phyloP scores from a whole-genome alignment of 2,888 invertebrate species.

The Drosophila mayaguana region DNA sequence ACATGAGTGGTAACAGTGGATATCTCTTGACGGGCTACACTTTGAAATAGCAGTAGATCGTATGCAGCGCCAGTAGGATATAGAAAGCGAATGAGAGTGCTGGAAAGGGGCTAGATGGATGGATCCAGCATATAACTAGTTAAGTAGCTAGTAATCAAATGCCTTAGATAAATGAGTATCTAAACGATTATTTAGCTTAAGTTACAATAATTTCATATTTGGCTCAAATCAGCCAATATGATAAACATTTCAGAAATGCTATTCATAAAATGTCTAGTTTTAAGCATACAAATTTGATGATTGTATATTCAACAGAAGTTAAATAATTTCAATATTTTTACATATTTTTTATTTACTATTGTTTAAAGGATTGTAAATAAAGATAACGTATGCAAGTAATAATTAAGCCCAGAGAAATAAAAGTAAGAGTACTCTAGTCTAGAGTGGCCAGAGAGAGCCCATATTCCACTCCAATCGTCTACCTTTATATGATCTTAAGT shows the following conservation, averaged over 20 bases:
- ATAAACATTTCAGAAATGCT: background rate
- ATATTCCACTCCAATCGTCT: too few species aligned
- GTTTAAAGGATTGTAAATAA: background rate
- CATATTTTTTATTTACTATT: background rate
- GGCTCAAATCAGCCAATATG: background rate
- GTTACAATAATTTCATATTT: background rate
- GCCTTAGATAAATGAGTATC: slow-evolving; percentile 1
- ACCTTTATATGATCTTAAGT: too few species aligned
- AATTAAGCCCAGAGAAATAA: too few species aligned
- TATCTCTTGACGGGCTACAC: slow-evolving; percentile 91
- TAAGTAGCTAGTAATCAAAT: slow-evolving; percentile 16
- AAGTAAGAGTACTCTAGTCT: too few species aligned
- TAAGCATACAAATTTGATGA: background rate
- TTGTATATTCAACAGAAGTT: background rate
- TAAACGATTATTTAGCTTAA: background rate
- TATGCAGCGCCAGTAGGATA: background rate
- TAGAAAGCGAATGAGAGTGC: background rate
- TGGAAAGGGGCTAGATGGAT: background rate
- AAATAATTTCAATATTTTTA: too few species aligned
- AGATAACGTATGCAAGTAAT: too few species aligned
- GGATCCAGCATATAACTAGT: background rate
- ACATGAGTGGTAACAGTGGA: slow-evolving; percentile 95
- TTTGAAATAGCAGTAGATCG: slow-evolving; percentile 68
- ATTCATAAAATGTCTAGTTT: background rate
- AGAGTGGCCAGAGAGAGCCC: too few species aligned